Percentiles rank a stretch among this genome's conserved stretches.
Conservation (phyloP, 2,113 vertebrate genomes). For the rabbit (Oryctolagus cuniculus) region DNA sequence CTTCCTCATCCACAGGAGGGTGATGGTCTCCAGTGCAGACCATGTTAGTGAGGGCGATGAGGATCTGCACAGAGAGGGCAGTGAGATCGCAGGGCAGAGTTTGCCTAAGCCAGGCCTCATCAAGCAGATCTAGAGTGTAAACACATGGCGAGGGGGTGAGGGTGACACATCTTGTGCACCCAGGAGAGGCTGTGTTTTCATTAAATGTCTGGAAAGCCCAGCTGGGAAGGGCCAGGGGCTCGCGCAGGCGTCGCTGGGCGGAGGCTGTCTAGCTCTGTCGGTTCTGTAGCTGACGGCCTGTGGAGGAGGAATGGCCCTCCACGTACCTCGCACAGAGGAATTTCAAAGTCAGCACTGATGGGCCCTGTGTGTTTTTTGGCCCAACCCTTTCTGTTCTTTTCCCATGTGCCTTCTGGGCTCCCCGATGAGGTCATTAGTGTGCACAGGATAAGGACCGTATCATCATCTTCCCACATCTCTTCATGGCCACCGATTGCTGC, state of each 20-base stretch:
- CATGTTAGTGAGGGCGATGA: not conserved
- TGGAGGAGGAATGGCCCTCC: not conserved
- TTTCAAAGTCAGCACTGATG: not conserved
- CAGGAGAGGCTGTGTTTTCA: not conserved
- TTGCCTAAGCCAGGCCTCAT: not conserved
- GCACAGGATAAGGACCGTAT: not conserved
- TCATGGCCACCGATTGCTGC: not conserved
- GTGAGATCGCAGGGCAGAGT: not conserved
- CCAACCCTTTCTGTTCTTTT: slow-evolving; percentile 5
- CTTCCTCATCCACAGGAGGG: not conserved
- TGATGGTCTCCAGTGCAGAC: not conserved
- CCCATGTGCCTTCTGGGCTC: slow-evolving; percentile 26
- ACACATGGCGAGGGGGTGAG: not conserved
- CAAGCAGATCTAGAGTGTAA: not conserved
- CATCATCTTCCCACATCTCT: not conserved
- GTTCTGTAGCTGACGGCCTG: not conserved
- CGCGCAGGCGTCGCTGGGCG: not conserved
- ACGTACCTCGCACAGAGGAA: not conserved
- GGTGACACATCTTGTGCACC: not conserved
- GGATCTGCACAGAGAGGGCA: not conserved
- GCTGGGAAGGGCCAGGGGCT: not conserved
- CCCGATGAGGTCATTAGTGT: not conserved
- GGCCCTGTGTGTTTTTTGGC: not conserved
- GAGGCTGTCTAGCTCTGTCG: not conserved
- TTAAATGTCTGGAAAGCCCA: not conserved